Evolutionary conservation across 1,140 invertebrate species (phyloP).

Genomic region (Spodoptera litura): DNA sequence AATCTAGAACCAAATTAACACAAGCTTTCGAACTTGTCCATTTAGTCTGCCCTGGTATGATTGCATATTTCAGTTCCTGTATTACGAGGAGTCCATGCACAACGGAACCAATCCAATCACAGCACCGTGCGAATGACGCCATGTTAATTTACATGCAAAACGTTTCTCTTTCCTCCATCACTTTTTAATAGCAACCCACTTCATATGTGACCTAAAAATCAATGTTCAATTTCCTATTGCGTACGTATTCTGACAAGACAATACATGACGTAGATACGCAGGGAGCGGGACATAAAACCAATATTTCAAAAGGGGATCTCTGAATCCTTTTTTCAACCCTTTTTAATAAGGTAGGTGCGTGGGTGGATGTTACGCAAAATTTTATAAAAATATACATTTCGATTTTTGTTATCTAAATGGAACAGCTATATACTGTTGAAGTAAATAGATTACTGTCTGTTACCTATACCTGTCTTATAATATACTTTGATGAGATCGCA

Average conservation of each 20-base stretch:
- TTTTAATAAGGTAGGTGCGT: background rate
- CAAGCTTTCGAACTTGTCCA: no score
- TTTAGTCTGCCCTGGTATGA: no score
- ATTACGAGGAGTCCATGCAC: background rate
- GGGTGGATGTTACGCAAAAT: background rate
- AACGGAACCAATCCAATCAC: slow-evolving; percentile 12
- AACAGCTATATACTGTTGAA: slow-evolving; percentile 4
- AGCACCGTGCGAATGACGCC: background rate
- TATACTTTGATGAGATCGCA: background rate
- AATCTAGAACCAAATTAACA: no score
- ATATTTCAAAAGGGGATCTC: background rate
- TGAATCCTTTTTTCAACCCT: slow-evolving; percentile 17
- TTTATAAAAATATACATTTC: background rate
- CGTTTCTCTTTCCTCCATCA: background rate
- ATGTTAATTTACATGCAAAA: slow-evolving; percentile 31
- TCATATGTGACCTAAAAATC: background rate
- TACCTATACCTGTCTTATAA: background rate
- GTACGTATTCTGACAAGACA: background rate
- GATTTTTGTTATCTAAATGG: slow-evolving; percentile 7
- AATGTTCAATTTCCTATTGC: background rate
- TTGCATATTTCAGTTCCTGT: no score
- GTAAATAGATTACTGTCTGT: slow-evolving; percentile 5
- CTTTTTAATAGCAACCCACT: background rate
- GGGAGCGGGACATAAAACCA: background rate
- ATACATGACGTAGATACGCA: background rate